Conservation (phyloP, 2,888 invertebrate species). For the Troides helena region DNA sequence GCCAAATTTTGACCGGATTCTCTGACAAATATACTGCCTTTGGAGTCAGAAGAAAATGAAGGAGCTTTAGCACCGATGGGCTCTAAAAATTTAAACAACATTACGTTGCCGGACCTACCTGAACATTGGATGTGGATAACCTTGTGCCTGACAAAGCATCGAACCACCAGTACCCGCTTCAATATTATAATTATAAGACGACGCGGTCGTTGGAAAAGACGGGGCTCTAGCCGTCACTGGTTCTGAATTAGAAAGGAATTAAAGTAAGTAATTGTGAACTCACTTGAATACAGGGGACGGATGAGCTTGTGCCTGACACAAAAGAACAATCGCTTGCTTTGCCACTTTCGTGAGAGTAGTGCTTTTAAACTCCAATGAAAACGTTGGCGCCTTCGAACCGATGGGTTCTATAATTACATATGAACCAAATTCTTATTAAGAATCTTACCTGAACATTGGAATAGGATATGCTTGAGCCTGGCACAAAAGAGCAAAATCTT, state of each 20-base stretch:
- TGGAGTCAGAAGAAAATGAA: constrained; percentile 82
- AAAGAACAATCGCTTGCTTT: constrained; percentile 78
- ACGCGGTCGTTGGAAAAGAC: constrained; percentile 74
- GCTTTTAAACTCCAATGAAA: constrained; percentile 79
- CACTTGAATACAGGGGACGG: constrained; percentile 86
- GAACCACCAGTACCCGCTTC: constrained; percentile 64
- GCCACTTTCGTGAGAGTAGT: constrained; percentile 79
- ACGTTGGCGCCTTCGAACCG: constrained; percentile 81
- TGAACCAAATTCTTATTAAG: constrained; percentile 30
- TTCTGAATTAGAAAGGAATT: constrained; percentile 59
- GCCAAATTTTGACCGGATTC: constrained; percentile 79
- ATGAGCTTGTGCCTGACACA: constrained; percentile 85
- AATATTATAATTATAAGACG: constrained; percentile 73
- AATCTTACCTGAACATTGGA: constrained; percentile 76
- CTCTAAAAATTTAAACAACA: constrained; percentile 63
- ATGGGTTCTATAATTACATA: constrained; percentile 75
- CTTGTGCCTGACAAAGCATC: constrained; percentile 79
- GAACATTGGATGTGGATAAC: constrained; percentile 83
- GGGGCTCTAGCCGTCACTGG: constrained; percentile 75
- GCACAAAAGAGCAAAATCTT: constrained; percentile 85
- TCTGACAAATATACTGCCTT: constrained; percentile 82
- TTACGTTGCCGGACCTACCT: constrained; percentile 74
- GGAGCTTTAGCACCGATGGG: constrained; percentile 83
- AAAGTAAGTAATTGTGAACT: constrained; percentile 48
- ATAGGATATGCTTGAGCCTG: constrained; percentile 89